Evolutionary conservation across 2,113 vertebrate genomes (phyloP).

Genomic region (Ondatra zibethicus): DNA sequence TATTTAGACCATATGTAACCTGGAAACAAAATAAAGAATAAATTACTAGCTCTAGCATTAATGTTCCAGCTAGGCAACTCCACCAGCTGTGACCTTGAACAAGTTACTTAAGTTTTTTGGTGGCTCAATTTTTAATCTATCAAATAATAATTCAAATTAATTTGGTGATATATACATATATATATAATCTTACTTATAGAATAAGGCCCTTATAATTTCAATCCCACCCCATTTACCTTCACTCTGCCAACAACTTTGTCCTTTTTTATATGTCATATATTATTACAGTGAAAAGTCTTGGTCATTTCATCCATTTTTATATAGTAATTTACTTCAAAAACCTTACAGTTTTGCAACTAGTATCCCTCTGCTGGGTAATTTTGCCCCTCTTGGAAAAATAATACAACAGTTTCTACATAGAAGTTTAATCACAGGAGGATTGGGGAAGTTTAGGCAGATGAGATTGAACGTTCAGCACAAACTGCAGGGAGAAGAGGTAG

Average conservation of each 20-base stretch:
- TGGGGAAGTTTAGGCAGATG: fast-evolving
- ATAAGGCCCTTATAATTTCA: not conserved
- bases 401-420: no score
- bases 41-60: not conserved
- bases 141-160: not conserved
- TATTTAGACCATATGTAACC: not conserved
- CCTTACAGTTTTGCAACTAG: not conserved
- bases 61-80: not conserved
- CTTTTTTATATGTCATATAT: not conserved
- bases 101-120: not conserved
- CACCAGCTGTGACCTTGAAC: not conserved
- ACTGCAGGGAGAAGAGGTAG: not conserved
- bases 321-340: not conserved
- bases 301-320: not conserved
- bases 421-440: not conserved
- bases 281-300: not conserved
- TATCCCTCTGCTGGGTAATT: not conserved
- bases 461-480: not conserved
- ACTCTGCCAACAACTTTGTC: not conserved
- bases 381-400: not conserved
- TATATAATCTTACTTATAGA: no score
- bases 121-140: not conserved
- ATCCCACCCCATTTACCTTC: no score
- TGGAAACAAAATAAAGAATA: not conserved
- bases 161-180: not conserved